A percentile compares a stretch with the other conserved stretches of the same genome.
Conservation (phyloP, 2,797 vertebrate genomes). For the Malacoctenus gilli region DNA sequence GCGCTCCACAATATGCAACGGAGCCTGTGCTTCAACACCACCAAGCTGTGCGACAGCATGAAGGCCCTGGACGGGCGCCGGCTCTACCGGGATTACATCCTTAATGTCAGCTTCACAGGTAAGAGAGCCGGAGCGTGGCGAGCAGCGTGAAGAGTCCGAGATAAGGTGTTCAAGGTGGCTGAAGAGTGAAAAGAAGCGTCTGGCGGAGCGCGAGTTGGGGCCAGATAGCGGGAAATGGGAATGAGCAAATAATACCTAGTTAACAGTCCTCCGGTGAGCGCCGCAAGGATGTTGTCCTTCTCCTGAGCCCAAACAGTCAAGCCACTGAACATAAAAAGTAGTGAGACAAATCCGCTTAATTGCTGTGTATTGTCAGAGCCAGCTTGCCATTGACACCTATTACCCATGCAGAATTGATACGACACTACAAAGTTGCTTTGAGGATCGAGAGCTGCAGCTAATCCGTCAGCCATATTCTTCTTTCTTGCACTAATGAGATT, state of each 20-base stretch:
- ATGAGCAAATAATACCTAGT: conserved; percentile 30
- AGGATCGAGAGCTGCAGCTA: conserved; percentile 68
- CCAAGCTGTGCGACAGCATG: conserved; percentile 93
- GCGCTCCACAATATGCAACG: conserved; percentile 96
- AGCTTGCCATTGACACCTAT: conserved; percentile 74
- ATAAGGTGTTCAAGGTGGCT: conserved; percentile 43
- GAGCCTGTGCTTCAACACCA: conserved; percentile 92
- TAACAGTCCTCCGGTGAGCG: conserved; percentile 62
- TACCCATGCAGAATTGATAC: conserved; percentile 75
- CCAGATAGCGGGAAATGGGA: conserved; percentile 38
- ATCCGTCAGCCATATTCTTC: conserved; percentile 73
- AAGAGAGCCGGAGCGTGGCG: conserved; percentile 61
- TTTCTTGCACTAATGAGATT: conserved; percentile 75
- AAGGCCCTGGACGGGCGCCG: conserved; percentile 92
- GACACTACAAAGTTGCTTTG: conserved; percentile 76
- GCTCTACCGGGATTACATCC: conserved; percentile 94
- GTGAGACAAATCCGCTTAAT: conserved; percentile 76
- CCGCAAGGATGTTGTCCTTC: conserved; percentile 58
- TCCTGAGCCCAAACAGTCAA: conserved; percentile 45
- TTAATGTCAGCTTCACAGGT: conserved; percentile 98
- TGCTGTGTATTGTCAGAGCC: conserved; percentile 70
- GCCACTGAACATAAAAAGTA: conserved; percentile 54
- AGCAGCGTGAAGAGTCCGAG: conserved; percentile 27
- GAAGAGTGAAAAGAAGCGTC: conserved; percentile 27
- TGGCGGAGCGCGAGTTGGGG: conserved; percentile 12